A percentile compares a stretch with the other conserved stretches of the same genome.
These are phyloP conservation scores for Lepidocolaptes lacrymiger DNA, from an alignment of 2,797 vertebrate species.

Conservation along the genomic window DNA sequence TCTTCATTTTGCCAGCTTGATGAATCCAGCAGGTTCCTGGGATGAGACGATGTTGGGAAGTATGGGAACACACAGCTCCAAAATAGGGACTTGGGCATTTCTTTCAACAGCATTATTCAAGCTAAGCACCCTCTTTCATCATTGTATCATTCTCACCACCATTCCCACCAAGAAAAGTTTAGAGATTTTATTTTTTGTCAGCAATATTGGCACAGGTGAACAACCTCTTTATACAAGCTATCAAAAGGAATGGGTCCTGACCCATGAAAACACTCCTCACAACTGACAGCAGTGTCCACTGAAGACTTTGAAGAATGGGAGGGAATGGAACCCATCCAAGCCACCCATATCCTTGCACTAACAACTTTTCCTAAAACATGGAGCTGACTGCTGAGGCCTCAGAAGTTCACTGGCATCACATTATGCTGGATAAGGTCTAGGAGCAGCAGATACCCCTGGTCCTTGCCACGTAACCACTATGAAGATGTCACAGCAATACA, in stretches of 20 bases:
- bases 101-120: background rate
- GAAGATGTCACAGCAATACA: fast-evolving
- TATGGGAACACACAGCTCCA: fast-evolving
- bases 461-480: background rate
- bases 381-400: background rate
- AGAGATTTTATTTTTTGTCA: fast-evolving
- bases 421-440: background rate
- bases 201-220: background rate
- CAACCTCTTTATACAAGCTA: background rate
- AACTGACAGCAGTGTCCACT: background rate
- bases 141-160: background rate
- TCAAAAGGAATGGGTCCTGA: background rate
- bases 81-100: background rate
- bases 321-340: fast-evolving
- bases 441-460: background rate
- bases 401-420: fast-evolving
- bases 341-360: background rate
- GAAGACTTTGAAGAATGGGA: background rate
- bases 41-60: fast-evolving
- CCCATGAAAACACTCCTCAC: background rate
- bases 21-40: background rate
- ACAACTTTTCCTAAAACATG: background rate
- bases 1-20: background rate
- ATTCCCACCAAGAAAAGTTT: fast-evolving
- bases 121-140: background rate